phyloP scores from a whole-genome alignment of 1,140 invertebrate species.

The Drosophila parabipectinata region DNA sequence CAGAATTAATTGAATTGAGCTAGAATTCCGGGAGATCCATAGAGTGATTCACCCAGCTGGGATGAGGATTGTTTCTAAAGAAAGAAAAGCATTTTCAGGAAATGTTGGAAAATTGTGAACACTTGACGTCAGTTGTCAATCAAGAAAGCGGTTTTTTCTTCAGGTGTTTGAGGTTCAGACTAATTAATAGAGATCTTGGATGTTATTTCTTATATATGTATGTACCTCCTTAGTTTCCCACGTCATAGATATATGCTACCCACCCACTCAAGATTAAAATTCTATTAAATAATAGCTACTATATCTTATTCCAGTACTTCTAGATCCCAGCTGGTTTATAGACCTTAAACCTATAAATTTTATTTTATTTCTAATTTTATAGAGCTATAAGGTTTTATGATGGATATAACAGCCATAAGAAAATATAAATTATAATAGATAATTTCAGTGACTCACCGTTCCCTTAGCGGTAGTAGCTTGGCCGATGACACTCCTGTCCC shows the following conservation, averaged over 20 bases:
- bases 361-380: neutral
- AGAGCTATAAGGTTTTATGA: neutral
- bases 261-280: too few relatives aligned
- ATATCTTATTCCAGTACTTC: too few relatives aligned
- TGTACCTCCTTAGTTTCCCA: too few relatives aligned
- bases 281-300: too few relatives aligned
- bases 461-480: slow-evolving; percentile 85
- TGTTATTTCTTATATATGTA: too few relatives aligned
- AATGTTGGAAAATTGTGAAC: slow-evolving; percentile 9
- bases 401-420: neutral
- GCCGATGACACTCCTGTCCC: slow-evolving; percentile 12
- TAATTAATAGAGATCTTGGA: too few relatives aligned
- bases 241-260: too few relatives aligned
- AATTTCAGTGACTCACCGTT: slow-evolving; percentile 85
- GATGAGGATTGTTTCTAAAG: neutral
- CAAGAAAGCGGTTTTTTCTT: neutral
- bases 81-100: neutral
- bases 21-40: slow-evolving; percentile 17
- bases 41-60: slow-evolving; percentile 15
- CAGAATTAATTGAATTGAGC: slow-evolving; percentile 11
- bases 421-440: neutral
- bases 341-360: too few relatives aligned
- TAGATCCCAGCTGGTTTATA: too few relatives aligned
- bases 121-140: slow-evolving; percentile 34
- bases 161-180: neutral